Evolutionary conservation across 1,140 invertebrate genomes (phyloP), one percentile per base, ranked within the genome.

Genomic region (Drosophila pseudoananassae): DNA sequence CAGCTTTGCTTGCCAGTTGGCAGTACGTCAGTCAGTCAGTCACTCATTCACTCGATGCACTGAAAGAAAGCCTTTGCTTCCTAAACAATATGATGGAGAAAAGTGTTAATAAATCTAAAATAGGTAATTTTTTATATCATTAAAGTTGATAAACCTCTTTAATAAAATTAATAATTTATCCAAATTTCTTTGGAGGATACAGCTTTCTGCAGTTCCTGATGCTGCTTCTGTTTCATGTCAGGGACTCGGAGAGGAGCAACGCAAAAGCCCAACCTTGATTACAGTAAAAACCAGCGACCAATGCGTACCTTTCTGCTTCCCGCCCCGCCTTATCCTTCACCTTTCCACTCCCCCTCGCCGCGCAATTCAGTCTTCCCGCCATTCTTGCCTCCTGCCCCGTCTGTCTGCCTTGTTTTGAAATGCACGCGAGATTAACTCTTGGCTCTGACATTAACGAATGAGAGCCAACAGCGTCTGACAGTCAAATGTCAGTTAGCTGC

Each of bases 401-500:
- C 71, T 78, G 58, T 78, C 68, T 69, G 59, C 55, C 65, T 61
- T 87, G 70, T 87, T 84, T 73, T 73, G 82, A 82, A 87, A 88
- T 87, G 82, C 83, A 88, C 82, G 82, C 82, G 78, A 88, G 82
- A 87, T 87, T 87, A 87, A 87, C 82, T 87, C 82, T 87, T 88
- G 83, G 63, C 61, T 65, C 83, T 79, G 83, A 87, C 83, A 88
- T 87, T 87, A 87, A 87, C 83, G 83, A 87, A 87, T 87, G 83
- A 87, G 83, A 88, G 82, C 82, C 82, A 87, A 87, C 83, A 87
- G 78, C 83, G 88, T 76, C 83, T 87, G 83, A 88, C 83, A 87
- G 83, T 88, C 83, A 87, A 87, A 88, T 88, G 83, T 87, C 83
- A 88, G 83, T 79, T 87, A 61, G 84, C 79, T 83, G 83, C 83